Evolutionary conservation across 92 coral and sea anemone genomes (phyloP).

Genomic region (Parazoanthus swiftii): DNA sequence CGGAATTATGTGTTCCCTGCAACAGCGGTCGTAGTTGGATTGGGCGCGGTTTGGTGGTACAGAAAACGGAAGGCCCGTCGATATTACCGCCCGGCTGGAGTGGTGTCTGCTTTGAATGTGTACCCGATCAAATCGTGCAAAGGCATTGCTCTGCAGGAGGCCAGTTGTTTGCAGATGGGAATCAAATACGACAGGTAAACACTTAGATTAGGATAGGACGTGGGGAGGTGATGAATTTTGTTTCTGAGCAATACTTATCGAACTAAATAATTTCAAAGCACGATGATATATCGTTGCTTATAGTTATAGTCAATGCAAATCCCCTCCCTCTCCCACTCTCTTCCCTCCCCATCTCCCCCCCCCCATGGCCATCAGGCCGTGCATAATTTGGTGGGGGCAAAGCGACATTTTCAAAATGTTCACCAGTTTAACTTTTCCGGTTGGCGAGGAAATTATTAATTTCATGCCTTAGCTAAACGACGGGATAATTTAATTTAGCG

Average conservation of each 20-base stretch:
- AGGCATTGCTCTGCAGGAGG: constrained; percentile 59
- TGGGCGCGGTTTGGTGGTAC: constrained; percentile 49
- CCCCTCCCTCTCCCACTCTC: no score
- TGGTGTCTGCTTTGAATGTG: constrained; percentile 63
- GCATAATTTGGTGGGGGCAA: no score
- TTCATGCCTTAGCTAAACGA: no score
- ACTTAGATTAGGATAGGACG: neutral
- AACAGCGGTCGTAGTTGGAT: constrained; percentile 29
- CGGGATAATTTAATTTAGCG: no score
- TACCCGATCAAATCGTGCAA: constrained; percentile 91
- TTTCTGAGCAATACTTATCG: neutral
- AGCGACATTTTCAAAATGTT: no score
- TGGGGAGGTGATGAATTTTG: neutral
- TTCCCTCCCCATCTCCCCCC: no score
- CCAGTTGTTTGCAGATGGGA: constrained; percentile 62
- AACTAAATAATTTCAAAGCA: neutral
- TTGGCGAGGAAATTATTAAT: neutral
- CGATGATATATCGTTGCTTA: neutral
- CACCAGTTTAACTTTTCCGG: no score
- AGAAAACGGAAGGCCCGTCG: constrained; percentile 42
- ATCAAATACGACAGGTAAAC: constrained; percentile 73
- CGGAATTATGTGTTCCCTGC: constrained; percentile 5
- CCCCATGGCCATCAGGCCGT: no score
- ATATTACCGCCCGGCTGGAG: constrained; percentile 56
- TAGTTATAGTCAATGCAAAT: no score